These are phyloP conservation scores for Oenanthe melanoleuca DNA, from an alignment of 2,113 vertebrate species.

Conservation along the genomic window DNA sequence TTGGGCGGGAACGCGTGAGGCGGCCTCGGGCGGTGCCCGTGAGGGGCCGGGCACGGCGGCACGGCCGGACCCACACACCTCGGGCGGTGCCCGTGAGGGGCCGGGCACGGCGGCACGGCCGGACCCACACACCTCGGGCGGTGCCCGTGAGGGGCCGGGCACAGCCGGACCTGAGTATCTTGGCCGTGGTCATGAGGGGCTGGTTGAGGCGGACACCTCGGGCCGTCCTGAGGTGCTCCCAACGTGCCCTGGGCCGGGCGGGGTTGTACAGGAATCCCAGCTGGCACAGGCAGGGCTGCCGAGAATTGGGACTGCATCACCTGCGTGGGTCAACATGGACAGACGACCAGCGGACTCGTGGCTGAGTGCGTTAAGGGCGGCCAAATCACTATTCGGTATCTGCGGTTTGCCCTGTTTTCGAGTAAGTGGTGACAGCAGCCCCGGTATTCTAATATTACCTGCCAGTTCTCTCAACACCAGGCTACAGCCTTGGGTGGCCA, in stretches of 20 bases:
- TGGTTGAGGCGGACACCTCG: too few relatives aligned
- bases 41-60: background rate
- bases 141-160: background rate
- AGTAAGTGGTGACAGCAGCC: background rate
- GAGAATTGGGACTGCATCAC: background rate
- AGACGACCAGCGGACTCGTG: background rate
- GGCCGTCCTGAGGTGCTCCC: background rate
- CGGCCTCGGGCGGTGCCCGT: background rate
- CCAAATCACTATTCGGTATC: background rate
- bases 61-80: background rate
- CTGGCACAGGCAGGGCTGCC: background rate
- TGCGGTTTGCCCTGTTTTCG: background rate
- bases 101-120: fast-evolving
- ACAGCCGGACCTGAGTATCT: too few relatives aligned
- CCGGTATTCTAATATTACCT: too few relatives aligned
- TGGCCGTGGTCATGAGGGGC: background rate
- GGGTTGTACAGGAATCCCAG: background rate
- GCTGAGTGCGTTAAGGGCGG: background rate
- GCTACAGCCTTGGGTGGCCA: background rate
- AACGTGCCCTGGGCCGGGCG: background rate
- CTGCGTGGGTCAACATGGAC: background rate
- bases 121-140: background rate
- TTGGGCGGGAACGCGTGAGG: background rate
- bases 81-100: background rate
- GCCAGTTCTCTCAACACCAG: background rate